A percentile compares a stretch with the other conserved stretches of the same genome.
These are phyloP conservation scores for Trachymyrmex cornetzi DNA, from an alignment of 1,140 invertebrate species.

Conservation along the genomic window DNA sequence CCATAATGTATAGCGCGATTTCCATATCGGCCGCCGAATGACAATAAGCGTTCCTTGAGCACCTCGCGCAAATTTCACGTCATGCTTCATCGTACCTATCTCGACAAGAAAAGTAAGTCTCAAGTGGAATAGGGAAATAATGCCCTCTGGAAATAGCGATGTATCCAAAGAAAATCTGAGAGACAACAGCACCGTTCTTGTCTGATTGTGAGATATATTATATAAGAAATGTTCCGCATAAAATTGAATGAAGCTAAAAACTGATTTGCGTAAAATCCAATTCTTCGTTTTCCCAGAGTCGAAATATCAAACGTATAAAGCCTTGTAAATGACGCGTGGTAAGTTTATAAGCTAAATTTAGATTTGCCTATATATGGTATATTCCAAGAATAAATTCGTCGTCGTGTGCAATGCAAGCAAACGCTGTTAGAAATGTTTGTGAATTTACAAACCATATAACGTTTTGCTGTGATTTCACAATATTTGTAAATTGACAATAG, in stretches of 20 bases:
- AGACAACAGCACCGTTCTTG: background rate
- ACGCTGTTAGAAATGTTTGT: too few relatives aligned
- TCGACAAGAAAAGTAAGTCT: background rate
- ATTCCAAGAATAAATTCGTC: background rate
- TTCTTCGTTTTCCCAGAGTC: background rate
- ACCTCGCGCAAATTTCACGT: conserved; percentile 28
- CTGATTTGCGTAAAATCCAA: background rate
- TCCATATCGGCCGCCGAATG: conserved; percentile 22
- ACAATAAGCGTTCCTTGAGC: conserved; percentile 9
- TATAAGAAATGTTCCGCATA: background rate
- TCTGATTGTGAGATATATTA: too few relatives aligned
- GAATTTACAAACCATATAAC: too few relatives aligned
- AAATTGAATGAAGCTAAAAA: background rate
- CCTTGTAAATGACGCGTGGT: background rate
- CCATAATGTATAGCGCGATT: conserved; percentile 48
- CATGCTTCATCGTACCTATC: background rate
- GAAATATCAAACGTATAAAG: background rate
- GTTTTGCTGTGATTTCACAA: too few relatives aligned
- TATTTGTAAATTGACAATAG: too few relatives aligned
- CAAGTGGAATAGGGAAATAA: background rate
- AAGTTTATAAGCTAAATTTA: background rate
- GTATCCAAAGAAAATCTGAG: background rate
- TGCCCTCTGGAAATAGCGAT: background rate
- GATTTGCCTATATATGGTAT: background rate
- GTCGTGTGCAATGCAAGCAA: background rate